These are phyloP conservation scores for Protonibea diacanthus DNA, from an alignment of 2,797 vertebrate species.

Conservation along the genomic window DNA sequence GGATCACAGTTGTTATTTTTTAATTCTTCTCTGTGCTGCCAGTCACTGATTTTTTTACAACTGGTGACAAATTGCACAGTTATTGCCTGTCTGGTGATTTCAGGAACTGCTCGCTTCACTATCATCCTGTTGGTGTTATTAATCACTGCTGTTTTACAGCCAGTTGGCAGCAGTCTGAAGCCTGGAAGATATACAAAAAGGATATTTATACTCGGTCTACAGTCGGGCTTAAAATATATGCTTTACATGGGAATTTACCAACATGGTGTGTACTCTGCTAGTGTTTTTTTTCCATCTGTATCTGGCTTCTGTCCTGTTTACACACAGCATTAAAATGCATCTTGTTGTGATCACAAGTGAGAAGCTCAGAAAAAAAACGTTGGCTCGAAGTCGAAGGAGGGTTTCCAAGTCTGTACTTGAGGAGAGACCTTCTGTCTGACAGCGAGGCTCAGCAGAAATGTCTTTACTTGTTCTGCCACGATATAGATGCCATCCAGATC, in stretches of 20 bases:
- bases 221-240: constrained; percentile 9
- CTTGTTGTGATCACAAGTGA: constrained; percentile 2
- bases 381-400: neutral
- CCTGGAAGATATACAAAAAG: neutral
- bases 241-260: neutral
- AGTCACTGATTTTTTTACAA: neutral
- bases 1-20: neutral
- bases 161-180: neutral
- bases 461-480: neutral
- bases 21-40: neutral
- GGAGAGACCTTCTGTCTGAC: neutral
- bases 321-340: neutral
- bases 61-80: neutral
- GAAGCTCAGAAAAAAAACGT: neutral
- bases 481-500: neutral
- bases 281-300: neutral
- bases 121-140: neutral
- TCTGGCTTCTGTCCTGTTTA: constrained; percentile 1
- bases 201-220: constrained; percentile 3
- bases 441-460: neutral
- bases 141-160: neutral
- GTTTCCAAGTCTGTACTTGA: neutral
- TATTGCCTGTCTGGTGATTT: neutral
- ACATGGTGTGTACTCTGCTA: neutral
- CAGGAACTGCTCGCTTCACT: neutral